These are phyloP conservation scores for Serripes groenlandicus DNA, from an alignment of 2,888 invertebrate genomes.

Conservation along the genomic window DNA sequence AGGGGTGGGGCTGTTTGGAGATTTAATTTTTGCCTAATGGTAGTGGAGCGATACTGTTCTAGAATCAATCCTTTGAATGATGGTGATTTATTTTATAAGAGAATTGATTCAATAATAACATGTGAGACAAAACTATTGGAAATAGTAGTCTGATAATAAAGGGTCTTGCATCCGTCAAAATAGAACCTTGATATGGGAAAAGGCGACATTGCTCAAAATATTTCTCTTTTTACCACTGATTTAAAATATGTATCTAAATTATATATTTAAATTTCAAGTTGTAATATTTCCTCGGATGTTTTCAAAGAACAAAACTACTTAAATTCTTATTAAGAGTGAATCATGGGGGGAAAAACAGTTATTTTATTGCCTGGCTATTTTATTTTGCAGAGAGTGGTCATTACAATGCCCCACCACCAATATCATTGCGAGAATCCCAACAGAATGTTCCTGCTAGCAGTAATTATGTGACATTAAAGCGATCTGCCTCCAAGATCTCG, in stretches of 20 bases:
- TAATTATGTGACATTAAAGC: constrained; percentile 85
- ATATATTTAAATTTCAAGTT: too few relatives aligned
- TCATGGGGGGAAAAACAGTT: background rate
- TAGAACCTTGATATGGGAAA: too few relatives aligned
- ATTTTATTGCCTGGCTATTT: background rate
- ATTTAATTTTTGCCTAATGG: too few relatives aligned
- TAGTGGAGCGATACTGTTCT: background rate
- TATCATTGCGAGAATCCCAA: constrained; percentile 85
- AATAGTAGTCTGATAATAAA: too few relatives aligned
- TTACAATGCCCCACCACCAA: constrained; percentile 84
- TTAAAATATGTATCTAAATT: too few relatives aligned
- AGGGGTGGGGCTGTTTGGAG: too few relatives aligned
- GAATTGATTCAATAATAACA: background rate
- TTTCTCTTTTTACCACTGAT: background rate
- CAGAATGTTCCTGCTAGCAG: constrained; percentile 83
- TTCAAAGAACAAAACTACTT: too few relatives aligned
- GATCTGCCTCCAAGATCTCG: constrained; percentile 85
- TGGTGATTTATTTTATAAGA: background rate
- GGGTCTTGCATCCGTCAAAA: too few relatives aligned
- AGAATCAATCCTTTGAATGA: background rate
- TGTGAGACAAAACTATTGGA: too few relatives aligned
- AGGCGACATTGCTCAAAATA: background rate
- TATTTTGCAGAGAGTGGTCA: constrained; percentile 76
- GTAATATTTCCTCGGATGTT: too few relatives aligned
- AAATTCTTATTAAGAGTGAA: too few relatives aligned